Base-by-base conservation (phyloP, 2,888 invertebrate species). In the Thecophora atra region DNA sequence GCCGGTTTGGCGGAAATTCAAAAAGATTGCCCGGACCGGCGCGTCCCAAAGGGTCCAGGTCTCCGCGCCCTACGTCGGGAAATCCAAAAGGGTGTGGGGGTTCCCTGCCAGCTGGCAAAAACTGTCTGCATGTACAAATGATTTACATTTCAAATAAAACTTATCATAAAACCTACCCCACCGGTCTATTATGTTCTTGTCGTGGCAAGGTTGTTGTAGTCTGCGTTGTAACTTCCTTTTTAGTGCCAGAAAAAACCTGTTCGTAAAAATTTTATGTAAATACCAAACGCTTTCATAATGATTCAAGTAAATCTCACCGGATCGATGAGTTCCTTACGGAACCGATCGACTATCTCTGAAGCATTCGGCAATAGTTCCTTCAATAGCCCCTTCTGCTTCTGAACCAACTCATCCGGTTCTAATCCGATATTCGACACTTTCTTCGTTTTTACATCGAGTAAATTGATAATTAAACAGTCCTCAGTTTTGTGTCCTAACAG, bases 11-110 rank as follows among this genome's bases (percentile, higher is more conserved):
- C 26, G 82, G 81, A 58, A 82, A 79, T 1, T 77, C 74, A 71
- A 81, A 83, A 7, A 85, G 75, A 75, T 81, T 85, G 72, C 84
- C 85, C 72, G 80, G 76, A 65, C 85, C 84, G 73, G 79, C 88
- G 72, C 90, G 88, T 56, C 87, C 87, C 17, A 95, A 90, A 0
- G 96, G 96, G 87, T 95, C 91, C 80, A 96, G 86, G 85, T 96
- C 96, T 70, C 91, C 89, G 56, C 91, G 88, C 0, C 96, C 96
- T 71, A 94, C 86, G 77, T 84, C 81, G 1, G 86, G 87, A 78
- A 83, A 84, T 3, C 86, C 84, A 76, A 83, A 81, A 56, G 83
- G 82, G 3, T 81, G 80, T 37, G 82, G n/a, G n/a, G n/a, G 79
- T 42, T 75, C 75, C 52, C 71, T 28, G 11, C 67, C 64, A 21